Conservation (phyloP, 1,140 invertebrate genomes). For the Mycetomoellerius zeteki region DNA sequence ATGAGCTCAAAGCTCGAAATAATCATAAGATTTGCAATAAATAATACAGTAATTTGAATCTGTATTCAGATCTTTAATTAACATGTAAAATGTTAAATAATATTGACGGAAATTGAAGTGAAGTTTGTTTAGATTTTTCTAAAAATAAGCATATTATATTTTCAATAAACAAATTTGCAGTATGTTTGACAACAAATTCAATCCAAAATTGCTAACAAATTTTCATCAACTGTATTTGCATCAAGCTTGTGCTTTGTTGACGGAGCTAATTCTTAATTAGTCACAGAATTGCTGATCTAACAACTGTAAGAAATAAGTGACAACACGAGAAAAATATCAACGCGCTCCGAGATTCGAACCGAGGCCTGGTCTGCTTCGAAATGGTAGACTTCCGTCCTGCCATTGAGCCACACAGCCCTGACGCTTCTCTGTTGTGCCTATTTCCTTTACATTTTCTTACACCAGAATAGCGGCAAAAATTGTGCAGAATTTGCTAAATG, state of each 20-base stretch:
- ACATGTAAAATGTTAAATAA: not conserved
- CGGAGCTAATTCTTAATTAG: not conserved
- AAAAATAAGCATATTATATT: slow-evolving; percentile 5
- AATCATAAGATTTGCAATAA: not conserved
- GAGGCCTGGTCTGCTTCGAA: no score
- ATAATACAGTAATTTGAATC: not conserved
- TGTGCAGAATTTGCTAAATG: not conserved
- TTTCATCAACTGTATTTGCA: not conserved
- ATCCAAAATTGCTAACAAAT: not conserved
- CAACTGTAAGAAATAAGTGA: no score
- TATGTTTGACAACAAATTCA: not conserved
- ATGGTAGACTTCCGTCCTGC: no score
- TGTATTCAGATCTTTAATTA: not conserved
- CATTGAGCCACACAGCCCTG: no score
- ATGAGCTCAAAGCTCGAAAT: not conserved
- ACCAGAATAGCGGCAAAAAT: not conserved
- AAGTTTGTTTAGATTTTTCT: not conserved
- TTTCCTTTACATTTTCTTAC: no score
- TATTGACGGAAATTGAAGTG: not conserved
- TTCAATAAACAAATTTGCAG: not conserved
- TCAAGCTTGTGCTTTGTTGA: not conserved
- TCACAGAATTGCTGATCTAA: not conserved
- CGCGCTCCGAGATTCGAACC: no score
- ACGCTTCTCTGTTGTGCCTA: no score
- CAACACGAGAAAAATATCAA: no score